Conservation (phyloP, 2,797 vertebrate genomes). For the Danio jaintianensis region DNA sequence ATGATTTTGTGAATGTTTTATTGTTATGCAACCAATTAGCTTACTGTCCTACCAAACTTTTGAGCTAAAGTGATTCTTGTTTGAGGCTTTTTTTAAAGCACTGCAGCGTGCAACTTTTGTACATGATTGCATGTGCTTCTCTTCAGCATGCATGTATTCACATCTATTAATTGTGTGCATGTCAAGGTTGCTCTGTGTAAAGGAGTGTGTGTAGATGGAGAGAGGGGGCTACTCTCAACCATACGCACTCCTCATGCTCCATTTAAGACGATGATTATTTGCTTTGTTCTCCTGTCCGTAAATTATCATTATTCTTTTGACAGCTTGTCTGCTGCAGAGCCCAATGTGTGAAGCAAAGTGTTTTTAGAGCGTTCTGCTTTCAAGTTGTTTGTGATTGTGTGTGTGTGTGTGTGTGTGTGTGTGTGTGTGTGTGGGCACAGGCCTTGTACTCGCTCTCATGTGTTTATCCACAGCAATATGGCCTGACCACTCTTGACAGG, state of each 20-base stretch:
- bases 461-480: conserved; percentile 44
- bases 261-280: conserved; percentile 72
- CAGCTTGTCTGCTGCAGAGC: conserved; percentile 63
- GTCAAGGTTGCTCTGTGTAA: conserved; percentile 43
- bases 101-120: neutral
- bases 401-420: conserved; percentile 19
- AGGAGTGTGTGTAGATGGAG: conserved; percentile 50
- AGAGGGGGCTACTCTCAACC: conserved; percentile 56
- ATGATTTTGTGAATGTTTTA: neutral
- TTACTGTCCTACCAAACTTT: neutral
- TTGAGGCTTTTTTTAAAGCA: conserved; percentile 7
- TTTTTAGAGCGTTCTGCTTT: conserved; percentile 62
- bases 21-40: neutral
- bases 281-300: conserved; percentile 67
- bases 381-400: conserved; percentile 48
- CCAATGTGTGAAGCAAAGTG: conserved; percentile 57
- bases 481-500: conserved; percentile 54
- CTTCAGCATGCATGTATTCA: conserved; percentile 36
- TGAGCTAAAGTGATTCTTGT: neutral
- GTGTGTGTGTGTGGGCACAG: conserved; percentile 33
- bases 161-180: conserved; percentile 54
- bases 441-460: conserved; percentile 36
- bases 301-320: conserved; percentile 68
- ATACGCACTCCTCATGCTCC: conserved; percentile 68
- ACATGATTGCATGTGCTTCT: neutral